Conservation (phyloP, 2,888 invertebrate genomes). For the Euzetes globulus region DNA sequence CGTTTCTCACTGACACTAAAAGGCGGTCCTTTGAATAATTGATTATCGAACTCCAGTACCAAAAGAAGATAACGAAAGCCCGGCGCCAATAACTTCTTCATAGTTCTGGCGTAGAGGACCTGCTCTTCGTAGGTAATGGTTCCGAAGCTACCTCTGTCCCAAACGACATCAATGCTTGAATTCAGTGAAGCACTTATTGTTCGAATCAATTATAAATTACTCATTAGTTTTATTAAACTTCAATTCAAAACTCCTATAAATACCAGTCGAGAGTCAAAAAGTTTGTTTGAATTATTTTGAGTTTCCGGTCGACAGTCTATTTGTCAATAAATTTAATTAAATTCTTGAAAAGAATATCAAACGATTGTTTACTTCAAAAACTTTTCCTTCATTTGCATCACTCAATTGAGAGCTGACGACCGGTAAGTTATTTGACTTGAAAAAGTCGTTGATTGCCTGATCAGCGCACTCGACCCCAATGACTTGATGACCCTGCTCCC, state of each 20-base stretch:
- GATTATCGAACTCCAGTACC: slow-evolving; percentile 30
- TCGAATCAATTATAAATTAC: no score
- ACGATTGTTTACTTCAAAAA: background rate
- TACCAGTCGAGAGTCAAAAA: slow-evolving; percentile 18
- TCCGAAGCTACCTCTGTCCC: slow-evolving; percentile 36
- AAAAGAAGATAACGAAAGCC: slow-evolving; percentile 33
- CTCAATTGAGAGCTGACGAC: background rate
- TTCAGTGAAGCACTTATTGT: slow-evolving; percentile 12
- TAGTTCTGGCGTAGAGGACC: slow-evolving; percentile 24
- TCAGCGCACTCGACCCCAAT: slow-evolving; percentile 32
- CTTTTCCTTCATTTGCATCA: background rate
- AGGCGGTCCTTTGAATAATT: slow-evolving; percentile 30
- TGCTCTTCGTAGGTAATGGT: slow-evolving; percentile 35
- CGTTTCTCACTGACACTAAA: slow-evolving; percentile 29
- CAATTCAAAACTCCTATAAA: background rate
- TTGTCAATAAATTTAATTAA: background rate
- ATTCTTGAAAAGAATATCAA: background rate
- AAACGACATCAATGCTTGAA: slow-evolving; percentile 34
- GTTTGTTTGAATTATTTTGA: slow-evolving; percentile 7
- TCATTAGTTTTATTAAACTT: background rate
- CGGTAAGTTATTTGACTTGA: slow-evolving; percentile 17
- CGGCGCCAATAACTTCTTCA: slow-evolving; percentile 28
- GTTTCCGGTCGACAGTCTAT: background rate
- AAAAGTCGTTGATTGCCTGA: slow-evolving; percentile 33
- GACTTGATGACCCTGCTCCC: slow-evolving; percentile 32